Evolutionary conservation across 2,888 invertebrate genomes (phyloP).

Genomic region (Autographa gamma): DNA sequence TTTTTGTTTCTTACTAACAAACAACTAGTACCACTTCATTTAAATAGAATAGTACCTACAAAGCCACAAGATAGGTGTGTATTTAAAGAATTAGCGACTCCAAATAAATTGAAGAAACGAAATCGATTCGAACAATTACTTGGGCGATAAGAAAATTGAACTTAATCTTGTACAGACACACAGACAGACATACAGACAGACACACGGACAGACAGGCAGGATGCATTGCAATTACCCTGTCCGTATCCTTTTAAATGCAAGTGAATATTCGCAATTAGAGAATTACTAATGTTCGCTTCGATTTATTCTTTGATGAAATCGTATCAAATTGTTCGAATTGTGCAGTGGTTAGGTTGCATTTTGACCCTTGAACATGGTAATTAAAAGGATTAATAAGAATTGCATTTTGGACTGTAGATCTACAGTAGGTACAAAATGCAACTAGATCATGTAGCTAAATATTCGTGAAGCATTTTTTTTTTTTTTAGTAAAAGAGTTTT

Average conservation of each 20-base stretch:
- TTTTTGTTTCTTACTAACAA: too few relatives aligned
- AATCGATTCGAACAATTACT: slow-evolving; percentile 58
- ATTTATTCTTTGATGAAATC: slow-evolving; percentile 24
- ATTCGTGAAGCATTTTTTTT: too few relatives aligned
- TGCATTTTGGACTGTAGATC: too few relatives aligned
- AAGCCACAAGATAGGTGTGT: slow-evolving; percentile 2
- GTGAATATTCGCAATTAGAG: slow-evolving; percentile 67
- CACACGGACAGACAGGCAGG: slow-evolving; percentile 75
- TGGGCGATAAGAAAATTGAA: slow-evolving; percentile 59
- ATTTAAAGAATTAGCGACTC: slow-evolving; percentile 61
- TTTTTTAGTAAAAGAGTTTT: too few relatives aligned
- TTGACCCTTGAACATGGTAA: too few relatives aligned
- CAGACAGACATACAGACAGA: slow-evolving; percentile 73
- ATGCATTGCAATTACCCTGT: slow-evolving; percentile 83
- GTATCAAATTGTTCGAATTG: slow-evolving; percentile 21
- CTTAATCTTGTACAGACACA: slow-evolving; percentile 61
- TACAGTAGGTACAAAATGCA: too few relatives aligned
- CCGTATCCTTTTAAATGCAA: slow-evolving; percentile 71
- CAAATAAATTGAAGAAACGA: slow-evolving; percentile 51
- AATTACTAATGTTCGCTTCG: slow-evolving; percentile 38
- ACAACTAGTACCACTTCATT: neutral
- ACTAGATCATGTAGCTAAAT: too few relatives aligned
- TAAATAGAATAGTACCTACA: too few relatives aligned
- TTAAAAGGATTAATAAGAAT: too few relatives aligned
- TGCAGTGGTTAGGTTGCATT: neutral